phyloP scores from a whole-genome alignment of 2,888 invertebrate genomes.

The Myathropa florea region DNA sequence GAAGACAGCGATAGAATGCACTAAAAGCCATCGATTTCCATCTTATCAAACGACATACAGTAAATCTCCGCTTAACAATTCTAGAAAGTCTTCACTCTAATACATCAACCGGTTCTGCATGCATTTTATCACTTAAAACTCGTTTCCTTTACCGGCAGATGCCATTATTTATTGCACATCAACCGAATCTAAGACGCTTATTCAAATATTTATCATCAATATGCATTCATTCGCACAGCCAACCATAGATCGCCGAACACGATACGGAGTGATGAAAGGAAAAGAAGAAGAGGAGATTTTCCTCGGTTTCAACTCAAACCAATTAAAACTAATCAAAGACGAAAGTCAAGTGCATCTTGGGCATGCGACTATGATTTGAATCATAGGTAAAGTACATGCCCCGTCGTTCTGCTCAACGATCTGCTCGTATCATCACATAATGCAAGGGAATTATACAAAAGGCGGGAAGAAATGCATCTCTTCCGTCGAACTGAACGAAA shows the following conservation, averaged over 20 bases:
- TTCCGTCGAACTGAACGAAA: background rate
- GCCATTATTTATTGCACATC: background rate
- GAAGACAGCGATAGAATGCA: too few species aligned
- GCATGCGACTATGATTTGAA: constrained; percentile 6
- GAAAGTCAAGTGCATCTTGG: constrained; percentile 59
- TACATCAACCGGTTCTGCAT: background rate
- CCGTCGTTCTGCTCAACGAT: background rate
- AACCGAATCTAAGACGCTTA: background rate
- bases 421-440: background rate
- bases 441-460: background rate
- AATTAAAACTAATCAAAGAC: constrained; percentile 61
- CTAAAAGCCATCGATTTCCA: too few species aligned
- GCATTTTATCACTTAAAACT: background rate
- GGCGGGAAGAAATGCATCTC: background rate
- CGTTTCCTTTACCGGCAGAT: constrained; percentile 9
- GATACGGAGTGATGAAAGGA: too few species aligned
- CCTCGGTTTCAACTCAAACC: constrained; percentile 40
- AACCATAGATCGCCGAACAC: too few species aligned
- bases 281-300: background rate
- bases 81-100: background rate
- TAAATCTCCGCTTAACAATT: background rate
- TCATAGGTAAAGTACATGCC: background rate
- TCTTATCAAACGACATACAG: too few species aligned
- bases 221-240: background rate
- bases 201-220: constrained; percentile 25